Evolutionary conservation across 2,797 vertebrate genomes (phyloP).

Genomic region (Leptatherina wallacei): DNA sequence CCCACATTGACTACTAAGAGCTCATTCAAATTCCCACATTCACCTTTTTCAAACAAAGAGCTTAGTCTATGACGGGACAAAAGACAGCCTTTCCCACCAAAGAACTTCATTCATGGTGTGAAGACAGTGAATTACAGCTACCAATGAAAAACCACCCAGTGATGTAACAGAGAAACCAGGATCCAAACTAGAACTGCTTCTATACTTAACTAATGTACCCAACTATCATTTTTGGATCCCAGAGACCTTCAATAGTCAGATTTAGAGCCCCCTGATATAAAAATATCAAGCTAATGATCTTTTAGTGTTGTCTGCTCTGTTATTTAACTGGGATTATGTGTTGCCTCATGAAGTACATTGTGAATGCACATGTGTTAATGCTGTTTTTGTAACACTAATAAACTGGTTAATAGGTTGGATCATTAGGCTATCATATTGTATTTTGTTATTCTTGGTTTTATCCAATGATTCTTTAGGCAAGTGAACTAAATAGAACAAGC

Average conservation of each 20-base stretch:
- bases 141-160: constrained; percentile 38
- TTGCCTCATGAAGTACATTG: background rate
- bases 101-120: constrained; percentile 58
- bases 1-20: constrained; percentile 17
- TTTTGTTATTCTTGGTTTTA: background rate
- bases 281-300: background rate
- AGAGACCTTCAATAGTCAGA: background rate
- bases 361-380: too few relatives aligned
- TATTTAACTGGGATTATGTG: background rate
- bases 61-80: constrained; percentile 59
- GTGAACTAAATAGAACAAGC: too few relatives aligned
- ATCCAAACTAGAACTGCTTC: background rate
- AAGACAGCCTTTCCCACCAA: constrained; percentile 47
- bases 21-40: constrained; percentile 68
- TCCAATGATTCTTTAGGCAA: background rate
- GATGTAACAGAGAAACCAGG: constrained; percentile 19
- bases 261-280: background rate
- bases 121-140: constrained; percentile 58
- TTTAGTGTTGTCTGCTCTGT: background rate
- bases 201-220: background rate
- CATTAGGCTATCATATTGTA: background rate
- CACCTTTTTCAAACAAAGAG: constrained; percentile 58
- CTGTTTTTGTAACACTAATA: too few relatives aligned
- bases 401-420: too few relatives aligned
- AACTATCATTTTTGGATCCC: background rate